Base-by-base conservation (phyloP, 37 sponge, comb jelly and placozoan genomes). In the Chondrilla cf. caribensis region DNA sequence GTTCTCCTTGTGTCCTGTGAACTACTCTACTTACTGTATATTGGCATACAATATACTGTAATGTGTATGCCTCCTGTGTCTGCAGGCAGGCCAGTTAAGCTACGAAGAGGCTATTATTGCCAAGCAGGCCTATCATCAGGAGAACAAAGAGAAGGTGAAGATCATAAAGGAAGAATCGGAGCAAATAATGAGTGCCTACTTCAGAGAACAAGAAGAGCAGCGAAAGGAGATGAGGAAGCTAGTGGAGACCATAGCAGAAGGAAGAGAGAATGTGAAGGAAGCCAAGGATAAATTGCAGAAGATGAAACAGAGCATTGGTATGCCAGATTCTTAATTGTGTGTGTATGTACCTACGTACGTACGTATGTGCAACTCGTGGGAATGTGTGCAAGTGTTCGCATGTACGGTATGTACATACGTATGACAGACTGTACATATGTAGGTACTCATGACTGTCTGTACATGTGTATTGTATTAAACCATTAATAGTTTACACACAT, bases 71-170 rank as follows among this genome's bases (percentile, higher is more conserved):
- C 57, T 42, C 15, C 70, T 73, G 14, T 2, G 0, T 82, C 19
- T 60, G 29, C 77, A 93, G 93, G 89, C 90, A 38, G 96, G 96
- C 0, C 87, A 87, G 42, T 38, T 98, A 38, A 96, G 90, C 78
- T 91, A 96, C 64, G 98, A 98, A 70, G 98, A 95, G 60, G 98
- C 98, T 3, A 98, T 96, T 67, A 86, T 98, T 58, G 94, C 98
- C 14, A 91, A 79, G 43, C 91, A 93, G 87, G 85, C 58, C 38
- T 78, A 75, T 75, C 65, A 86, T 33, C 64, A 87, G 36, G 86
- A 87, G 33, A 93, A 72, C 51, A 86, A 68, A 38, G 81, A 84
- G 70, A 86, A 77, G 18, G 96, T 89, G 18, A 38, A 84, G 68
- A 62, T 31, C 29, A 37, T 95, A 87, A 95, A 93, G 81, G 94